Evolutionary conservation across 2,113 vertebrate genomes (phyloP).

Genomic region (Podarcis muralis): DNA sequence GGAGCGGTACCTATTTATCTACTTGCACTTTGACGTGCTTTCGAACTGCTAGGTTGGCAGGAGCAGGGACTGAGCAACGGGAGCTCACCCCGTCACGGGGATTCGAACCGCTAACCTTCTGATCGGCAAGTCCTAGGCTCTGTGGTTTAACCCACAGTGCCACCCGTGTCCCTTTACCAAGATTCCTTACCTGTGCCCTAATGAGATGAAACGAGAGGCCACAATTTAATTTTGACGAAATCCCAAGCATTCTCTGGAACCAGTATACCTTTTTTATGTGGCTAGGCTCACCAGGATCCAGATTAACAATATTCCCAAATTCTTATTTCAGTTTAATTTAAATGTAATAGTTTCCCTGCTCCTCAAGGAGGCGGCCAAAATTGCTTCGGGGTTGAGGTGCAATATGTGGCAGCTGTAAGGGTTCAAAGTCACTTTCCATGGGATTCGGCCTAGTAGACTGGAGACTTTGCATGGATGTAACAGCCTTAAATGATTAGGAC

Average conservation of each 20-base stretch:
- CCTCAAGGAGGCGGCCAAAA: neutral
- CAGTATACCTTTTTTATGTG: neutral
- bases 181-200: too few relatives aligned
- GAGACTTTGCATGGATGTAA: neutral
- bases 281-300: neutral
- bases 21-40: too few relatives aligned
- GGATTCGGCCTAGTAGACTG: neutral
- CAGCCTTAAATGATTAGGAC: too few relatives aligned
- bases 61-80: too few relatives aligned
- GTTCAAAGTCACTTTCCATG: neutral
- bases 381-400: neutral
- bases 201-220: neutral
- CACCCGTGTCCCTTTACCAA: too few relatives aligned
- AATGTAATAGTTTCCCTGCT: neutral
- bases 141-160: too few relatives aligned
- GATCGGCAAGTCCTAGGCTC: too few relatives aligned
- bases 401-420: neutral
- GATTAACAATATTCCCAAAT: neutral
- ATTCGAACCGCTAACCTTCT: too few relatives aligned
- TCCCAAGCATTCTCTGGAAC: slow-evolving; percentile 10
- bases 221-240: slow-evolving; percentile 3
- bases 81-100: too few relatives aligned
- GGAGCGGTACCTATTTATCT: too few relatives aligned
- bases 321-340: neutral
- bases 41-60: too few relatives aligned